Percentiles rank a stretch among this genome's conserved stretches.
phyloP scores from a whole-genome alignment of 1,140 invertebrate genomes.

The Rhagoletis zephyria region DNA sequence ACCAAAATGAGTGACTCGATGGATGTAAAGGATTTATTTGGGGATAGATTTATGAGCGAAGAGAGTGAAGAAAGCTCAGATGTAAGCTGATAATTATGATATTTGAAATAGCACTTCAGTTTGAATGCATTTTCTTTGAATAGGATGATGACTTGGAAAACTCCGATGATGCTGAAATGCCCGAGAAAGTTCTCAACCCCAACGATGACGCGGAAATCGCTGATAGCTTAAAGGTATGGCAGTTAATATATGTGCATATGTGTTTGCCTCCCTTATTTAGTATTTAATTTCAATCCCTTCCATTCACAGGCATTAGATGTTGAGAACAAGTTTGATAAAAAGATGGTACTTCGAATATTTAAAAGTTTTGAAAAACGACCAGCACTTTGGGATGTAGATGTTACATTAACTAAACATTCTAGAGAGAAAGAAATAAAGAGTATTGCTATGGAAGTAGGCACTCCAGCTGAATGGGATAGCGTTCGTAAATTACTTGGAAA shows the following conservation, averaged over 20 bases:
- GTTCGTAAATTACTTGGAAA: slow-evolving; percentile 19
- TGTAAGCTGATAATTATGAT: not conserved
- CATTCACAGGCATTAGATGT: not conserved
- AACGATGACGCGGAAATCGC: not conserved
- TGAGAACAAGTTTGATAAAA: not conserved
- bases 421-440: not conserved
- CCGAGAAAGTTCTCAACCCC: no score
- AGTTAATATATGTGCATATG: not conserved
- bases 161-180: not conserved
- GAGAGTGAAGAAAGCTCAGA: not conserved
- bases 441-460: not conserved
- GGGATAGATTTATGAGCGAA: not conserved
- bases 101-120: not conserved
- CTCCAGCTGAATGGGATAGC: not conserved
- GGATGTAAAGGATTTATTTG: not conserved
- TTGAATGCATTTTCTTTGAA: not conserved
- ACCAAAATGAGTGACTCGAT: not conserved
- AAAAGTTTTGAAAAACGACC: not conserved
- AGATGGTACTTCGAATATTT: not conserved
- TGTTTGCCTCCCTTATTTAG: not conserved
- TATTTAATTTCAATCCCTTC: not conserved
- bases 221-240: not conserved
- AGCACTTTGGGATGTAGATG: not conserved
- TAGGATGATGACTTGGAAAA: not conserved
- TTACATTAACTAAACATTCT: not conserved